Base-by-base conservation (phyloP, 2,113 vertebrate species). In the Glaucomys volans region DNA sequence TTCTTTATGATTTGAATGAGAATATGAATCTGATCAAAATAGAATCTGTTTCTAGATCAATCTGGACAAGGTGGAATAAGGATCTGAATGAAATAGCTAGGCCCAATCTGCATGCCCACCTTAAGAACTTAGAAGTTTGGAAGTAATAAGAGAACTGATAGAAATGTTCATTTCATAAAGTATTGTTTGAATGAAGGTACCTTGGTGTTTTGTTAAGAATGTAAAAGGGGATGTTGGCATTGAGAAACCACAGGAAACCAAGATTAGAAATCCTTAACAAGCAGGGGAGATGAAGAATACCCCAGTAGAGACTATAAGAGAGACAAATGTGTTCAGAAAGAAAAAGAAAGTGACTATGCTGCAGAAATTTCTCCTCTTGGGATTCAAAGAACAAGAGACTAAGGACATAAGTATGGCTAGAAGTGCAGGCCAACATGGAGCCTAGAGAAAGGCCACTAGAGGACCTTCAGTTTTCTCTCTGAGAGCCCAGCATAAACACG, bases 21-120 rank as follows among this genome's bases (percentile, higher is more conserved):
- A 90, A 79, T 90, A 80, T 94, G 42, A 97, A 88, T 66, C 35
- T 94, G 81, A 47, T n/a, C 37, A 95, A 82, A 91, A 71, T 92
- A 94, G 30, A 69, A 57, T 91, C 35, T 83, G 47, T 32, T 74
- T 92, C 77, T 50, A 91, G 24, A 44, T 37, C 9, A 4, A 52
- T 94, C 57, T 94, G n/a, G 52, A 90, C 44, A 91, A 77, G 4
- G 40, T 71, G 74, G 44, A 76, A 67, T 64, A 57, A 80, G 37
- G 69, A 74, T 83, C 26, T n/a, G 40, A 72, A n/a, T 59, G 76
- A 88, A 93, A 82, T 42, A 71, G 13, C 26, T 64, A 32, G 50
- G 1, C 52, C 26, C 8, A 30, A 42, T 77, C 30, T 72, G 20
- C 54, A 52, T 42, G 24, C 26, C 50, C 30, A 67, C 5, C 28